Evolutionary conservation across 2,888 invertebrate species (phyloP).

Genomic region (Euzetes globulus): DNA sequence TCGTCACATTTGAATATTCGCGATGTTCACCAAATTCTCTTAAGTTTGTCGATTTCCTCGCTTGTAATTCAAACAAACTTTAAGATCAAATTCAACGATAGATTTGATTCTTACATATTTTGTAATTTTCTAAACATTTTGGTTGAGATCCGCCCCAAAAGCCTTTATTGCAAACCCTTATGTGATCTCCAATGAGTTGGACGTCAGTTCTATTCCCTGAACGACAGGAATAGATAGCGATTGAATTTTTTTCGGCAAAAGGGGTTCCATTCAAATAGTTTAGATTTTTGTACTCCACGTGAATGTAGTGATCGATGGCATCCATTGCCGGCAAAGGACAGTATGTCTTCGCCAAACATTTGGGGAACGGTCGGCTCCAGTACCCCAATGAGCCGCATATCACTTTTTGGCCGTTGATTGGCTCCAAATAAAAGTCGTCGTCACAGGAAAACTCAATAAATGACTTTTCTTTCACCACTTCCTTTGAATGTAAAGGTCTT

Average conservation of each 20-base stretch:
- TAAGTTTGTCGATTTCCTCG: background rate
- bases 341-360: background rate
- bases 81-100: background rate
- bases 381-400: background rate
- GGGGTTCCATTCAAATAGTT: constrained; percentile 7
- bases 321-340: background rate
- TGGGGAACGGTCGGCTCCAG: background rate
- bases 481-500: background rate
- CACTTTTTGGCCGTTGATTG: background rate
- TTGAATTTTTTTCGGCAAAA: background rate
- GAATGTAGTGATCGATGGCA: background rate
- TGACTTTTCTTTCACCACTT: background rate
- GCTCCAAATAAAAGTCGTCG: background rate
- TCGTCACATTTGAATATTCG: background rate
- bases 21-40: no score
- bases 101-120: background rate
- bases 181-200: background rate
- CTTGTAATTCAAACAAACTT: background rate
- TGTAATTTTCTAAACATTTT: background rate
- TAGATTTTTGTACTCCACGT: background rate
- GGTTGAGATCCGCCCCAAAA: constrained; percentile 10
- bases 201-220: background rate
- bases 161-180: background rate
- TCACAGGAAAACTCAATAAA: background rate
- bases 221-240: constrained; percentile 9